Evolutionary conservation across 2,113 vertebrate species (phyloP).

Genomic region (Meriones unguiculatus): DNA sequence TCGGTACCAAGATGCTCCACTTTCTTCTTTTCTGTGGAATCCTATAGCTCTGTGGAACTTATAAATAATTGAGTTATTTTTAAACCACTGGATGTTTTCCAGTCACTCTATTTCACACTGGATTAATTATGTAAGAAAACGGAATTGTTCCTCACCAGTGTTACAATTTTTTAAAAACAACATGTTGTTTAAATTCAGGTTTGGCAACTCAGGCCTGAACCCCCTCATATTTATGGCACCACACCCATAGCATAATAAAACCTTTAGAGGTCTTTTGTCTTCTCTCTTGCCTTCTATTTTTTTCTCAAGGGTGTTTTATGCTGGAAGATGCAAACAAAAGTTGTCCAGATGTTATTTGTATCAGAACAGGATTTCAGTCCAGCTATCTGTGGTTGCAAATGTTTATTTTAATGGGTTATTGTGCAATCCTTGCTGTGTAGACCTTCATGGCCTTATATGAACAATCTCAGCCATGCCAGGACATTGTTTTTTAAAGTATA

Average conservation of each 20-base stretch:
- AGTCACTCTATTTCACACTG: conserved; percentile 90
- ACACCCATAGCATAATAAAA: conserved; percentile 93
- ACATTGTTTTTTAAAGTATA: conserved; percentile 87
- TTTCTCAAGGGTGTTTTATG: conserved; percentile 92
- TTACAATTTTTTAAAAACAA: conserved; percentile 91
- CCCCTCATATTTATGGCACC: conserved; percentile 92
- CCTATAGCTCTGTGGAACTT: conserved; percentile 87
- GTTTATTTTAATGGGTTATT: conserved; percentile 93
- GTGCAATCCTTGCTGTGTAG: conserved; percentile 88
- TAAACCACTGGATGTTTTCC: conserved; percentile 89
- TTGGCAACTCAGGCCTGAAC: conserved; percentile 90
- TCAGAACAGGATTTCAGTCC: conserved; percentile 90
- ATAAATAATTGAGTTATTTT: conserved; percentile 92
- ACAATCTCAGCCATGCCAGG: conserved; percentile 85
- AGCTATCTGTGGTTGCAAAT: conserved; percentile 92
- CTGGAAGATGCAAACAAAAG: conserved; percentile 93
- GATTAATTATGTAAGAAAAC: conserved; percentile 93
- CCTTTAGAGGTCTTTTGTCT: conserved; percentile 92
- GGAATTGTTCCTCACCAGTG: conserved; percentile 90
- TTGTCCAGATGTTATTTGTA: conserved; percentile 93
- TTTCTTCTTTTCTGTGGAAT: conserved; percentile 88
- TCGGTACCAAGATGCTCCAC: conserved; percentile 83
- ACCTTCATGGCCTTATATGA: conserved; percentile 88
- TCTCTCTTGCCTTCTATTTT: conserved; percentile 88
- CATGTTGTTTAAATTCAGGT: conserved; percentile 93